Percentiles rank a stretch among this genome's conserved stretches.
Conservation (phyloP, 2,113 vertebrate species). For the Struthio camelus region DNA sequence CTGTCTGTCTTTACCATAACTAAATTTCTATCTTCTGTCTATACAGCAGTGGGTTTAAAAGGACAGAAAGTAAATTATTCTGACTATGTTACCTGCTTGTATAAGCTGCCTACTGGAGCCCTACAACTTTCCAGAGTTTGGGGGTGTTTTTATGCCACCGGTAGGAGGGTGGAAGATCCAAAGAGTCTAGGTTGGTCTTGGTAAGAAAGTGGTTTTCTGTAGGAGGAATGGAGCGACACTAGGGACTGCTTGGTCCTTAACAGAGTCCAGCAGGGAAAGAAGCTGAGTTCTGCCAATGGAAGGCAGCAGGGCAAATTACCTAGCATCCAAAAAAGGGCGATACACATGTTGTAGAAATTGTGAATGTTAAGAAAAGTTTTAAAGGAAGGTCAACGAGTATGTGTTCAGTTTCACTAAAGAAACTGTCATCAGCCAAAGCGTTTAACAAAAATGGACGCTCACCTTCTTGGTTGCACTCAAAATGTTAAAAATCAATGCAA, state of each 20-base stretch:
- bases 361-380: not conserved
- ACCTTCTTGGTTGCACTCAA: not conserved
- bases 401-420: not conserved
- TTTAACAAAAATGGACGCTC: not conserved
- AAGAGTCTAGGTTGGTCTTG: not conserved
- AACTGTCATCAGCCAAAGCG: not conserved
- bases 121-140: fast-evolving
- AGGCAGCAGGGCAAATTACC: not conserved
- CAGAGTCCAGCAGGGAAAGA: fast-evolving
- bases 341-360: not conserved
- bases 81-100: not conserved
- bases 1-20: no score
- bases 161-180: not conserved
- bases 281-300: fast-evolving
- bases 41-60: not conserved
- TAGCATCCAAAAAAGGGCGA: not conserved
- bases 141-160: not conserved
- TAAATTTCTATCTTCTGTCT: not conserved
- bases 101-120: not conserved
- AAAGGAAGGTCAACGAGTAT: not conserved
- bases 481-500: not conserved
- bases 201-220: not conserved
- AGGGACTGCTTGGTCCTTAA: not conserved
- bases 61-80: not conserved
- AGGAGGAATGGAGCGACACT: not conserved